Conservation (phyloP, 2,797 vertebrate species). For the Hypotaenidia okinawae region DNA sequence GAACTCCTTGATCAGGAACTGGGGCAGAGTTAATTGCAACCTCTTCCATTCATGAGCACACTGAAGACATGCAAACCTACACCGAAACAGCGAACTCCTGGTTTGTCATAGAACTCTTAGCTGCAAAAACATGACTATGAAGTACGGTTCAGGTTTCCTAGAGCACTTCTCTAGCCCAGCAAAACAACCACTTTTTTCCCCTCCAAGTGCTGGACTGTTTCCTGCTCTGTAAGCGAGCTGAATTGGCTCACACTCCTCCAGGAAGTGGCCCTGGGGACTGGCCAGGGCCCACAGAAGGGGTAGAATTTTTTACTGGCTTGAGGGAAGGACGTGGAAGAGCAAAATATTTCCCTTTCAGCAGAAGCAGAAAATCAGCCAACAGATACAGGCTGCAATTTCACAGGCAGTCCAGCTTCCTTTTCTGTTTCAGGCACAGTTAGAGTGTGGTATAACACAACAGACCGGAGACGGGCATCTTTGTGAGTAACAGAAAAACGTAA, state of each 20-base stretch:
- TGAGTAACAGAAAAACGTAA: not conserved
- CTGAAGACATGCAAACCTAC: not conserved
- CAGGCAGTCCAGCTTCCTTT: not conserved
- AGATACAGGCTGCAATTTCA: not conserved
- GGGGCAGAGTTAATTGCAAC: not conserved
- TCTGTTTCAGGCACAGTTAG: not conserved
- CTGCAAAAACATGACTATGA: not conserved
- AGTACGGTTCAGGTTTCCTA: not conserved
- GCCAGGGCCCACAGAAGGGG: not conserved
- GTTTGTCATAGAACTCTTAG: not conserved
- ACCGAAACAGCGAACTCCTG: not conserved
- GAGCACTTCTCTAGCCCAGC: not conserved
- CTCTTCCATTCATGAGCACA: not conserved
- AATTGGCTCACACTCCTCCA: not conserved
- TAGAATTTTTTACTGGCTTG: not conserved
- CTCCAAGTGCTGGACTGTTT: not conserved
- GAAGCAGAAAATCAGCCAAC: not conserved
- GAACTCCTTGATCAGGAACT: not conserved
- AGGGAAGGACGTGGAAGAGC: not conserved
- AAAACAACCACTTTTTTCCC: not conserved
- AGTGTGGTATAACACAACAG: not conserved
- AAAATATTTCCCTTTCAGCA: not conserved
- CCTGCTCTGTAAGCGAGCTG: not conserved
- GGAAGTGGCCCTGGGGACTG: too few relatives aligned
- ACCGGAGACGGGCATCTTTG: not conserved